Evolutionary conservation across 2,888 invertebrate species (phyloP).

Genomic region (Lithosia quadra): DNA sequence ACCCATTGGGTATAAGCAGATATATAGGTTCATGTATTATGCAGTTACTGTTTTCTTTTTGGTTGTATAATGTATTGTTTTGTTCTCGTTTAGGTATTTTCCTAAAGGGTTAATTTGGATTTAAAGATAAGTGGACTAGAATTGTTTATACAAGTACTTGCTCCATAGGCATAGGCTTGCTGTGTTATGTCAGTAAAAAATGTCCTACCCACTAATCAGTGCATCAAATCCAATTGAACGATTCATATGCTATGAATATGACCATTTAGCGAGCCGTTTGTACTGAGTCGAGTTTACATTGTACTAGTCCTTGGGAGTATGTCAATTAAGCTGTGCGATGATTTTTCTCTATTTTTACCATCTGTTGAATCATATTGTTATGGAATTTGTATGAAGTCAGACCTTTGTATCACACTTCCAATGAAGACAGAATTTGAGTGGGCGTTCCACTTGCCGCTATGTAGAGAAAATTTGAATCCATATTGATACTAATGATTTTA

Average conservation of each 20-base stretch:
- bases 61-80: not conserved
- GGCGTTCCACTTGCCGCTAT: slow-evolving; percentile 33
- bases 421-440: slow-evolving; percentile 48
- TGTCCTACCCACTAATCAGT: not conserved
- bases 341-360: slow-evolving; percentile 65
- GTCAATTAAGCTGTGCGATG: slow-evolving; percentile 66
- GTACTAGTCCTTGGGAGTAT: slow-evolving; percentile 57
- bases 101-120: not conserved
- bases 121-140: not conserved
- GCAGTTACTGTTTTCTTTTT: not conserved
- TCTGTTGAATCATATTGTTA: slow-evolving; percentile 62
- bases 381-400: slow-evolving; percentile 68
- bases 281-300: slow-evolving; percentile 26
- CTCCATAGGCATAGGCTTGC: too few relatives aligned
- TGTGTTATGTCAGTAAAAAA: not conserved
- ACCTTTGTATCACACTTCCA: slow-evolving; percentile 52
- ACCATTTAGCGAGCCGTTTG: slow-evolving; percentile 10
- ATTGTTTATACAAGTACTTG: too few relatives aligned
- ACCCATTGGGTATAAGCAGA: not conserved
- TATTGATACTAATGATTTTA: not conserved
- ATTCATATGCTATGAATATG: slow-evolving; percentile 1
- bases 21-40: not conserved
- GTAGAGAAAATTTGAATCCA: slow-evolving; percentile 10
- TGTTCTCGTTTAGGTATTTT: too few relatives aligned
- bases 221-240: not conserved